phyloP scores from a whole-genome alignment of 2,113 vertebrate species.

The Pipra filicauda region DNA sequence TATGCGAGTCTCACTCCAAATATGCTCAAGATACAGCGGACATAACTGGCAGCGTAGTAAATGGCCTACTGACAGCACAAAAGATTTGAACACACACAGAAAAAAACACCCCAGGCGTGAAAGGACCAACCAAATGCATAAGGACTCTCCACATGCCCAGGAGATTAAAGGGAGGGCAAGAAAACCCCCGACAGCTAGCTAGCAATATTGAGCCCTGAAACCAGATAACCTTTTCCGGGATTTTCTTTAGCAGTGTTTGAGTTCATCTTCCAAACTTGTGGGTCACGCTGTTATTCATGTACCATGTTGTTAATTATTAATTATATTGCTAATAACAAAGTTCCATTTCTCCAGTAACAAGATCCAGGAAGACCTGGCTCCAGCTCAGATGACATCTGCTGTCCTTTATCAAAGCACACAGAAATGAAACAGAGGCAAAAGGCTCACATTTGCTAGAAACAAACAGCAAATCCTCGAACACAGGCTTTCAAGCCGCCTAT shows the following conservation, averaged over 20 bases:
- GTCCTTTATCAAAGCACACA: background rate
- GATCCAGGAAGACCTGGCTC: constrained; percentile 35
- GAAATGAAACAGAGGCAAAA: constrained; percentile 6
- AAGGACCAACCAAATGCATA: background rate
- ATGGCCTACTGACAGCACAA: background rate
- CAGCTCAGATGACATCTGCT: constrained; percentile 52
- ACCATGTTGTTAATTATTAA: constrained; percentile 50
- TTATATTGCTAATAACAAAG: constrained; percentile 42
- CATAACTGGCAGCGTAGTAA: background rate
- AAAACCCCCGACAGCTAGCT: background rate
- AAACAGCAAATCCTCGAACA: background rate
- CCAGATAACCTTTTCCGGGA: background rate
- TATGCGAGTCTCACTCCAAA: constrained; percentile 12
- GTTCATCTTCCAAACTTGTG: background rate
- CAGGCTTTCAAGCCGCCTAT: background rate
- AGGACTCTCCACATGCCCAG: background rate
- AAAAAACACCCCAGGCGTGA: background rate
- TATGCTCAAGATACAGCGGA: background rate
- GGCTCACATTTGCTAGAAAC: constrained; percentile 7
- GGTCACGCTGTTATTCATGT: background rate
- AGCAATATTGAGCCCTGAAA: background rate
- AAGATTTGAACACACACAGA: background rate
- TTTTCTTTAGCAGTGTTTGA: background rate
- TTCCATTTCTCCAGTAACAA: constrained; percentile 41
- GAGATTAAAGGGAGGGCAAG: background rate